These are phyloP conservation scores for Oreohelix idahoensis DNA, from an alignment of 1,140 invertebrate species.

Conservation along the genomic window DNA sequence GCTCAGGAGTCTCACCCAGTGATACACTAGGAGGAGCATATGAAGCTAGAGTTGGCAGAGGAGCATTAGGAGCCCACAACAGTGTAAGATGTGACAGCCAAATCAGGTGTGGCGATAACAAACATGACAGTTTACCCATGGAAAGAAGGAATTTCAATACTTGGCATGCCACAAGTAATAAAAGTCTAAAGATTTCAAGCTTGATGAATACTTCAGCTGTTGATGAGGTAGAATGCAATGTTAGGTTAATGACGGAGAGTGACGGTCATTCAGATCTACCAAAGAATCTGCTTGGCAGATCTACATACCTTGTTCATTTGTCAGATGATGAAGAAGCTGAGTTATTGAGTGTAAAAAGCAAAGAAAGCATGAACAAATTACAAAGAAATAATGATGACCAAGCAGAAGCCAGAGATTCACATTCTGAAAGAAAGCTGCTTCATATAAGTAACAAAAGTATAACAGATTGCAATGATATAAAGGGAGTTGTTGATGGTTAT, in stretches of 20 bases:
- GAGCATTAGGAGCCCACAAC: not conserved
- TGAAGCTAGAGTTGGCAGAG: not conserved
- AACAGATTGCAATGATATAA: not conserved
- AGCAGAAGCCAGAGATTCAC: not conserved
- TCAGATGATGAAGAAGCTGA: not conserved
- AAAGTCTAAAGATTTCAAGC: not conserved
- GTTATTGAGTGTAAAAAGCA: not conserved
- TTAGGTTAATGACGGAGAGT: not conserved
- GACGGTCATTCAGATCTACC: not conserved
- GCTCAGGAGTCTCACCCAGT: not conserved
- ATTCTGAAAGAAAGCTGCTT: not conserved
- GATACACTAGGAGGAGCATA: not conserved
- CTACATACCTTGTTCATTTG: not conserved
- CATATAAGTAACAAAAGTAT: not conserved
- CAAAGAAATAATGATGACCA: not conserved
- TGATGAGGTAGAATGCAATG: not conserved
- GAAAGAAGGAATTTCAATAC: not conserved
- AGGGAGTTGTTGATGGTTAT: not conserved
- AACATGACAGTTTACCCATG: not conserved
- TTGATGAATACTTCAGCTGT: not conserved
- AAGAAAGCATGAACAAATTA: not conserved
- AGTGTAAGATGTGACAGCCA: not conserved
- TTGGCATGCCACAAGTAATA: too few species aligned
- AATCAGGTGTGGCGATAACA: not conserved
- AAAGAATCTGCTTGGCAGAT: not conserved